Conservation (phyloP, 2,888 invertebrate genomes). For the Salticus scenicus region DNA sequence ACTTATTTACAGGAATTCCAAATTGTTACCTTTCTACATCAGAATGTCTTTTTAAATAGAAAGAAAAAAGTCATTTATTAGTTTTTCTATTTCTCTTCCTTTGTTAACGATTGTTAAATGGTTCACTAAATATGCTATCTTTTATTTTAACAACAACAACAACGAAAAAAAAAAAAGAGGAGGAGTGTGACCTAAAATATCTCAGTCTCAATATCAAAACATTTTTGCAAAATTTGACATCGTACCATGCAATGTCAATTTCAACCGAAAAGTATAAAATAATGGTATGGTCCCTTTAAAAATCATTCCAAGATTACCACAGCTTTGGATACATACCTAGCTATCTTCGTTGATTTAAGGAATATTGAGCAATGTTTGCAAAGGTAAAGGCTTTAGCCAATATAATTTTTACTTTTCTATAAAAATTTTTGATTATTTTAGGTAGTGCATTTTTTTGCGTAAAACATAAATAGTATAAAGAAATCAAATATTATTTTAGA, state of each 20-base stretch:
- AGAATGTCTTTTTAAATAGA: not conserved
- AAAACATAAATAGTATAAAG: no score
- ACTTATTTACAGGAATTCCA: no score
- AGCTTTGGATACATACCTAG: not conserved
- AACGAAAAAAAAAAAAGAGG: not conserved
- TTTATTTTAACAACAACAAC: no score
- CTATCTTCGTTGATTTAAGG: not conserved
- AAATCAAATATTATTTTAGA: no score
- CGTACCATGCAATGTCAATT: constrained; percentile 13
- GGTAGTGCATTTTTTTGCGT: no score
- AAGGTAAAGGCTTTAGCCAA: not conserved
- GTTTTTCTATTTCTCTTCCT: not conserved
- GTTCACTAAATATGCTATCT: constrained; percentile 1
- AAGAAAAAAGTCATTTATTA: not conserved
- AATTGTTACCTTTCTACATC: not conserved
- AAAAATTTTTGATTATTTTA: no score
- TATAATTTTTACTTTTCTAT: no score
- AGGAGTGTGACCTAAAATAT: constrained; percentile 10
- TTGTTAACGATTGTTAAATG: constrained; percentile 1
- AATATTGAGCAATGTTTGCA: not conserved
- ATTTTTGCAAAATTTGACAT: not conserved
- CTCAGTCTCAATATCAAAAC: not conserved
- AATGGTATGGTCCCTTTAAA: no score
- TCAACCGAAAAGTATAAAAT: not conserved
- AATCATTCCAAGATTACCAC: not conserved